Conservation (phyloP, 1,140 invertebrate genomes). For the Apis laboriosa region DNA sequence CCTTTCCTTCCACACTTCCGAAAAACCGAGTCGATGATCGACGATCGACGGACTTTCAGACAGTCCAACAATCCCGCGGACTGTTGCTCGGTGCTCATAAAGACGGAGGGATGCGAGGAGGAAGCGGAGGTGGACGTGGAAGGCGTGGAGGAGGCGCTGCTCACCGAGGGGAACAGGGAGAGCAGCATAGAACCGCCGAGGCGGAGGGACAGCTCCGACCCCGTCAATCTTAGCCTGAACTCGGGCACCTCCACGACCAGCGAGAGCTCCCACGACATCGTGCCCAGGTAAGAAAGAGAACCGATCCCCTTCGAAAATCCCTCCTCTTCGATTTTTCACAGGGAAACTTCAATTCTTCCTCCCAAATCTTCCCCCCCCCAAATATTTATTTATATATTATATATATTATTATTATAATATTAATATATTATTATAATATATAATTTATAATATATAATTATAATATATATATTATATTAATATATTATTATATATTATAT, state of each 20-base stretch:
- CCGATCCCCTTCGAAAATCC: too few relatives aligned
- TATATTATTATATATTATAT: too few relatives aligned
- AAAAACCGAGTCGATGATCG: too few relatives aligned
- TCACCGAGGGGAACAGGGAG: constrained; percentile 79
- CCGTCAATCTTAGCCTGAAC: constrained; percentile 87
- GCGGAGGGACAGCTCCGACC: constrained; percentile 83
- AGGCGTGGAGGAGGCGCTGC: constrained; percentile 80
- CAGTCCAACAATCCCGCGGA: constrained; percentile 79
- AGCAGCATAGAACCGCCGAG: constrained; percentile 77
- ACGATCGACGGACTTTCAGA: constrained; percentile 48
- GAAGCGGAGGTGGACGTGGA: constrained; percentile 82
- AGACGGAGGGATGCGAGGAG: constrained; percentile 82
- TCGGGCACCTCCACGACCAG: constrained; percentile 78
- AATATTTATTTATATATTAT: too few relatives aligned
- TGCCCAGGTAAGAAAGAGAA: constrained; percentile 66
- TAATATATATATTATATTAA: too few relatives aligned
- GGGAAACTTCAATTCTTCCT: too few relatives aligned
- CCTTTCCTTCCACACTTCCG: too few relatives aligned
- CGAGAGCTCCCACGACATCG: constrained; percentile 76
- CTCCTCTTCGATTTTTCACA: too few relatives aligned
- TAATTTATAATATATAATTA: too few relatives aligned
- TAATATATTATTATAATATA: too few relatives aligned
- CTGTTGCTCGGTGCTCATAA: constrained; percentile 79
- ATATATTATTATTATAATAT: too few relatives aligned
- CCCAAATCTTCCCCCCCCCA: too few relatives aligned